Evolutionary conservation across 2,113 vertebrate genomes (phyloP).

Genomic region (Strix uralensis): DNA sequence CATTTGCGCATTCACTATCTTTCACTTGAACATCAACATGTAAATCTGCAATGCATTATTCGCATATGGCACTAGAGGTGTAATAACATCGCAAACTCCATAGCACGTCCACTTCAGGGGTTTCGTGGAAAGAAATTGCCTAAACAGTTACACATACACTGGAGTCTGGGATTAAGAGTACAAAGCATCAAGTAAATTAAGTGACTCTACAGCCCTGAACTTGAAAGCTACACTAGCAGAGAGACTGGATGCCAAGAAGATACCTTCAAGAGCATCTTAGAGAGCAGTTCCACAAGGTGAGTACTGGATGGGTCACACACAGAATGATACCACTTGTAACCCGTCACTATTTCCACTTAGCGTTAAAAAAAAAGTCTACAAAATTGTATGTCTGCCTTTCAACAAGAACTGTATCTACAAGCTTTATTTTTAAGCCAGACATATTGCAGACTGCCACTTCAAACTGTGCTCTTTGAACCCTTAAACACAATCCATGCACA

Average conservation of each 20-base stretch:
- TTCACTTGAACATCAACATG: neutral
- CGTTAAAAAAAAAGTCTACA: neutral
- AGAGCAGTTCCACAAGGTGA: neutral
- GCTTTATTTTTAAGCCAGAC: neutral
- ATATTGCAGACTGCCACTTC: neutral
- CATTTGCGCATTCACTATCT: neutral
- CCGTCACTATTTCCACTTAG: neutral
- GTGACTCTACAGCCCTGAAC: neutral
- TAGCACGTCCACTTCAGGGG: neutral
- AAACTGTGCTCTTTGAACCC: slow-evolving; percentile 16
- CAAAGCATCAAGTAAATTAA: neutral
- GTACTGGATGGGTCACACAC: neutral
- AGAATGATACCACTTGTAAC: slow-evolving; percentile 4
- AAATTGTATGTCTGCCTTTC: slow-evolving; percentile 15
- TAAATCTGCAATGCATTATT: neutral
- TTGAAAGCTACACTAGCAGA: neutral
- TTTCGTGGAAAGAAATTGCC: neutral
- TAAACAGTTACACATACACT: neutral
- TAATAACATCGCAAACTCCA: neutral
- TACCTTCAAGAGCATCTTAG: neutral
- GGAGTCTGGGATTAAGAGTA: neutral
- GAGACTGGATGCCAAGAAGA: neutral
- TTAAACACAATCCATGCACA: neutral
- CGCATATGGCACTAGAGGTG: slow-evolving; percentile 42
- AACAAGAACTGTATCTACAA: neutral